Evolutionary conservation across 1,140 invertebrate species (phyloP), one percentile per base, ranked within the genome.

Genomic region (Charaxes varanes): DNA sequence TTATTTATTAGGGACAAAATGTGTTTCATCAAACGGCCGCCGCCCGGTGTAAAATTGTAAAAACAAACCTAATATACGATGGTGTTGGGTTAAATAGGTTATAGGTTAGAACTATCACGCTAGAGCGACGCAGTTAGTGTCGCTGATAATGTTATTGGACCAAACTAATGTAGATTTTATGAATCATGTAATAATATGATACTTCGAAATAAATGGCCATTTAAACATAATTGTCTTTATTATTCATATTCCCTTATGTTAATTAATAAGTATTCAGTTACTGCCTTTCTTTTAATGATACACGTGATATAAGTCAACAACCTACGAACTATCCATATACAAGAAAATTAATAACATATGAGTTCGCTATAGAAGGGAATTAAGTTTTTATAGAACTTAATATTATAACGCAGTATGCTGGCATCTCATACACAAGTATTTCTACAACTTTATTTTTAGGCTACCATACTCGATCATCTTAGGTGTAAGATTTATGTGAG

Each of bases 1-100:
- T 34, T 49, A 66, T 82, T 82, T 82, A 80, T 82, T 82, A 19
- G 73, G 73, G 63, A 63, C 78, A 80, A 72, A 82, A 82, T 74
- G 55, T 64, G 44, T 58, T 41, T 43, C 42, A 53, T 53, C n/a
- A n/a, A n/a, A n/a, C 52, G 42, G 40, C 35, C 36, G 49, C 58
- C 68, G 62, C 65, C 40, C 64, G 60, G 62, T 55, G 62, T 71
- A 62, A 54, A 63, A 57, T 56, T 56, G 49, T 49, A 55, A 43
- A 41, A 49, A 47, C 46, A 27, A 42, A 53, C 40, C 31, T 42
- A 46, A 50, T 41, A 51, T 56, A 62, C 42, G 51, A 31, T 30
- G 77, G 72, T 81, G 70, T 55, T 32, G 70, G 72, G 62, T 43
- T 57, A 52, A 30, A 12, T 57, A 36, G 54, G 46, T 56, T 37